Evolutionary conservation across 2,888 invertebrate species (phyloP).

Genomic region (Augiades crinisus): DNA sequence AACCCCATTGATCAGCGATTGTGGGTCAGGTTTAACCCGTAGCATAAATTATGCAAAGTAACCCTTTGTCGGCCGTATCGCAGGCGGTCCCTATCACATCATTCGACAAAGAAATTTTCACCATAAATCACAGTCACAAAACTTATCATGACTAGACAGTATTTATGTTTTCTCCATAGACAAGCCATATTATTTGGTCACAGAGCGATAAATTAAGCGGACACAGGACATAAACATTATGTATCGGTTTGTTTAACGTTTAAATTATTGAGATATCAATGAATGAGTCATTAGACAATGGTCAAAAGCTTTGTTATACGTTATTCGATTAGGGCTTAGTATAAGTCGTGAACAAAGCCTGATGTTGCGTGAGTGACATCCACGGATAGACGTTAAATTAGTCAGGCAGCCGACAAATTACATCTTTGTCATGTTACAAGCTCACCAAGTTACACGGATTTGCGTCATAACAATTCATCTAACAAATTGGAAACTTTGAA

Average conservation of each 20-base stretch:
- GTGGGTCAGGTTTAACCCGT: not conserved
- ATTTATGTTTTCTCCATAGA: slow-evolving; percentile 23
- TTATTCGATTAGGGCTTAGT: slow-evolving; percentile 6
- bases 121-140: slow-evolving; percentile 22
- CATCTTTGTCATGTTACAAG: not conserved
- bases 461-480: slow-evolving; percentile 16
- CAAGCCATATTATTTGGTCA: slow-evolving; percentile 17
- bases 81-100: slow-evolving; percentile 13
- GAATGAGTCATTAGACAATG: slow-evolving; percentile 22
- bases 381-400: not conserved
- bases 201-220: slow-evolving; percentile 12
- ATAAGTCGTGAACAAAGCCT: slow-evolving; percentile 2
- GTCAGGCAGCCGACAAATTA: slow-evolving; percentile 8
- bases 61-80: slow-evolving; percentile 17
- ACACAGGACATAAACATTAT: slow-evolving; percentile 9
- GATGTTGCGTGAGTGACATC: not conserved
- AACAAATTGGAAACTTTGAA: not conserved
- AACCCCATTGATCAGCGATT: slow-evolving; percentile 7
- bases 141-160: slow-evolving; percentile 19
- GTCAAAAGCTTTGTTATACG: not conserved
- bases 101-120: slow-evolving; percentile 22
- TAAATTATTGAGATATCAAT: slow-evolving; percentile 25
- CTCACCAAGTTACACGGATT: not conserved
- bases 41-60: slow-evolving; percentile 15
- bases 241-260: slow-evolving; percentile 23